A percentile compares a stretch with the other conserved stretches of the same genome.
Conservation (phyloP, 2,888 invertebrate species). For the Furcula furcula region DNA sequence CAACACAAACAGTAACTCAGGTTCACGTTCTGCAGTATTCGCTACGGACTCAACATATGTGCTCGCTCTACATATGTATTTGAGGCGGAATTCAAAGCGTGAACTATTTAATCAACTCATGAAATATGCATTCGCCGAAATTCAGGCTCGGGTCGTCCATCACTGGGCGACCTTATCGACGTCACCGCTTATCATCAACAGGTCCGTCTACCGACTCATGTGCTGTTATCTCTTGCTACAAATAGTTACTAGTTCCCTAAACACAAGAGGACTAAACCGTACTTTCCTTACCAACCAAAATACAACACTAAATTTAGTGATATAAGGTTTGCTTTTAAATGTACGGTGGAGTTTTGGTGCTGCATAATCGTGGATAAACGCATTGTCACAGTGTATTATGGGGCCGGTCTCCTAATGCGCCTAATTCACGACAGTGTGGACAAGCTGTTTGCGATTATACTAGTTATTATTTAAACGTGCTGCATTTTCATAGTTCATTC, state of each 20-base stretch:
- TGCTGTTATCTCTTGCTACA: constrained; percentile 79
- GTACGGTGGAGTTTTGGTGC: constrained; percentile 28
- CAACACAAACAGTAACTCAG: constrained; percentile 26
- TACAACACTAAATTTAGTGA: constrained; percentile 16
- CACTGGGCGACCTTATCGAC: constrained; percentile 73
- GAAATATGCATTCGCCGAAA: constrained; percentile 80
- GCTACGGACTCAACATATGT: constrained; percentile 45
- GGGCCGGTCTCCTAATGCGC: constrained; percentile 68
- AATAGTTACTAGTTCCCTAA: constrained; percentile 55
- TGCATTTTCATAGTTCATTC: constrained; percentile 41
- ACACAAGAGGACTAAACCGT: constrained; percentile 39
- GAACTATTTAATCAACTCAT: constrained; percentile 81
- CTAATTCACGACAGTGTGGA: constrained; percentile 77
- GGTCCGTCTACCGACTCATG: constrained; percentile 73
- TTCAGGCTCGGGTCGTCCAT: constrained; percentile 73
- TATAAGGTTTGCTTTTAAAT: constrained; percentile 25
- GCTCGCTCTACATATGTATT: constrained; percentile 40
- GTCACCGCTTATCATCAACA: constrained; percentile 80
- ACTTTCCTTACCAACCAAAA: constrained; percentile 15
- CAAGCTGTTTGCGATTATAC: constrained; percentile 54
- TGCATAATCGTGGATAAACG: constrained; percentile 69
- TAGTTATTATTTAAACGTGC: constrained; percentile 55
- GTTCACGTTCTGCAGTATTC: constrained; percentile 41
- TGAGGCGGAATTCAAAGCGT: constrained; percentile 63
- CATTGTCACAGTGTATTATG: constrained; percentile 75